Evolutionary conservation across 2,888 invertebrate genomes (phyloP), one percentile per base, ranked within the genome.

Genomic region (Ophion costatus): DNA sequence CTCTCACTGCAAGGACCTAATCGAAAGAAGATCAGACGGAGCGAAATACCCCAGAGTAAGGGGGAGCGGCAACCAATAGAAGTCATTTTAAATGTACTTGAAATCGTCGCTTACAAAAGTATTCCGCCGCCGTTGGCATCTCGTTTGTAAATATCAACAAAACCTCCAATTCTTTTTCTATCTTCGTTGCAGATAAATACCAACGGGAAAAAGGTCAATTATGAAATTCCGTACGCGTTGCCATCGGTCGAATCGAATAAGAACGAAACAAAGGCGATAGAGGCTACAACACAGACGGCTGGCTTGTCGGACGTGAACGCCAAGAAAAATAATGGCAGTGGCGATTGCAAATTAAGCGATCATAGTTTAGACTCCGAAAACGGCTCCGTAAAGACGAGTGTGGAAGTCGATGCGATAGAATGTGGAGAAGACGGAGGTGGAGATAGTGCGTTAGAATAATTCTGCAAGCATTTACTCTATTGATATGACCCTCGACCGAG

Each of bases 51-150:
- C 79, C 38, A 75, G 22, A 82, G 71, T 84, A 78, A 79, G 64
- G 67, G 73, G 22, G 82, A 81, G 9, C 88, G 88, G 74, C 85
- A 88, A 20, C 88, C 87, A 17, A 85, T 91, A 42, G 87, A 90
- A 87, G 70, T 89, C 71, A 83, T 89, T 61, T 76, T 82, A 10
- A 86, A 91, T 83, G 88, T 91, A 89, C 22, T 79, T 42, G 22
- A 38, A 3, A 73, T 57, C 24, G 45, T 59, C 11, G 14, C 24
- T 80, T 76, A 57, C 9, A 2, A 64, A 63, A 29, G 42, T 29
- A 11, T 64, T 20, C 29, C 17, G 45, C 2, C 6, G 14, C 1
- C n/a, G 10, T 11, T 45, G 14, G 17, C 45, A 17, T 69, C 17
- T 17, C n/a, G 5, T 29, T 14, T 24, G 29, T 4, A 29, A 70